Evolutionary conservation across 2,113 vertebrate species (phyloP).

Genomic region (Peucedramus taeniatus): DNA sequence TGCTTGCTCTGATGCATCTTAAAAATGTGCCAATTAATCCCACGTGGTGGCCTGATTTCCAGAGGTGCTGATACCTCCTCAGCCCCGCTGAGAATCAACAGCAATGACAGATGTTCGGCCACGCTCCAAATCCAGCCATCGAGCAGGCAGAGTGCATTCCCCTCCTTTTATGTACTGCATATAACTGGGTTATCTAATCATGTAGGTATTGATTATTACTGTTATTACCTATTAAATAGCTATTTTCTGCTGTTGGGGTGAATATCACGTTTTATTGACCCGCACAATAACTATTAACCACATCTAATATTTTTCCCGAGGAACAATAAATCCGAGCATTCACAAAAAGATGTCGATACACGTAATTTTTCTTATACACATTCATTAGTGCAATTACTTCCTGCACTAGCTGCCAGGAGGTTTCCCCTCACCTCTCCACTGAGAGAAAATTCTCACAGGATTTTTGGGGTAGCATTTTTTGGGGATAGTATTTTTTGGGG

Average conservation of each 20-base stretch:
- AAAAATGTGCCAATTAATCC: neutral
- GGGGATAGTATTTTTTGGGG: neutral
- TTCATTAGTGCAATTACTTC: constrained; percentile 41
- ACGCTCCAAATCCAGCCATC: neutral
- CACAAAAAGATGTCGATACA: constrained; percentile 3
- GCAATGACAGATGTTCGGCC: neutral
- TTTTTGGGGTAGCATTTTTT: neutral
- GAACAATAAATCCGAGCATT: constrained; percentile 49
- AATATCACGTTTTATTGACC: constrained; percentile 60
- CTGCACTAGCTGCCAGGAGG: neutral
- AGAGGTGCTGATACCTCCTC: neutral
- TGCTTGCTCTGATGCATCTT: neutral
- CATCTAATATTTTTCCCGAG: constrained; percentile 37
- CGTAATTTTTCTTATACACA: neutral
- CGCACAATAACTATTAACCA: constrained; percentile 29
- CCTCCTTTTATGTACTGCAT: constrained; percentile 1
- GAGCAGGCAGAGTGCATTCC: neutral
- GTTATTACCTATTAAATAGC: constrained; percentile 67
- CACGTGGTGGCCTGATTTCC: neutral
- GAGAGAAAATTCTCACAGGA: neutral
- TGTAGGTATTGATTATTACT: constrained; percentile 61
- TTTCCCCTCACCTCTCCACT: fast-evolving
- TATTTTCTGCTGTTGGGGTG: constrained; percentile 51
- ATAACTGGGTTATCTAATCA: constrained; percentile 58
- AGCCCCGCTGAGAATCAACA: neutral